Evolutionary conservation across 2,113 vertebrate genomes (phyloP), one percentile per base, ranked within the genome.

Genomic region (Rhinolophus ferrumequinum): DNA sequence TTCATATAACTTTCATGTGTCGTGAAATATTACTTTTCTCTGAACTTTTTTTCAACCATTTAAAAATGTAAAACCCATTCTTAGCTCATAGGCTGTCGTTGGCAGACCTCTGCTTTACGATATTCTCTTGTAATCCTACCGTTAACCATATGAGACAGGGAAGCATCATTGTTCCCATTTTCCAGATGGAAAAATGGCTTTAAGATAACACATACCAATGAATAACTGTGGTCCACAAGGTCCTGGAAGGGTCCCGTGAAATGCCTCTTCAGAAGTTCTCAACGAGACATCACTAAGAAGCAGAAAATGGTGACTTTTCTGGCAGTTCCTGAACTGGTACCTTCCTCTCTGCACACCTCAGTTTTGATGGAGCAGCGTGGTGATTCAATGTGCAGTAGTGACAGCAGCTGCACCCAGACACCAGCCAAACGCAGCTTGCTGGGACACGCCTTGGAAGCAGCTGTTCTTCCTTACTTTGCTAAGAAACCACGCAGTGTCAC

Each of bases 381-480:
- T 72, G 70, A 73, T 66, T 90, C 70, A 58, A 12, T 3, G 0
- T 16, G 35, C 26, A 4, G 41, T 4, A 41, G 62, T 18, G 44
- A 47, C 21, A 22, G 58, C 94, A 92, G 94, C 69, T 93, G 82
- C 22, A 30, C 30, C 5, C 97, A 92, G 90, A 76, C n/a, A 38
- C 73, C 79, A 79, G 26, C 58, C 10, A 0, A 70, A 83, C 62
- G 19, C 2, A 0, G 38, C 93, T 76, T 15, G 6, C 81, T 62
- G 41, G n/a, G 38, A 56, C 58, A 2, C 16, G 22, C 60, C 94
- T 80, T 56, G 54, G 21, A 72, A 87, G 69, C 84, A 97, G 88
- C 93, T 96, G 93, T 58, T 95, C 62, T 58, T 76, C 35, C 47
- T 60, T 50, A 47, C 80, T 96, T 93, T 87, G 62, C 38, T 87